Evolutionary conservation across 1,140 invertebrate species (phyloP).

Genomic region (Vanessa atalanta): DNA sequence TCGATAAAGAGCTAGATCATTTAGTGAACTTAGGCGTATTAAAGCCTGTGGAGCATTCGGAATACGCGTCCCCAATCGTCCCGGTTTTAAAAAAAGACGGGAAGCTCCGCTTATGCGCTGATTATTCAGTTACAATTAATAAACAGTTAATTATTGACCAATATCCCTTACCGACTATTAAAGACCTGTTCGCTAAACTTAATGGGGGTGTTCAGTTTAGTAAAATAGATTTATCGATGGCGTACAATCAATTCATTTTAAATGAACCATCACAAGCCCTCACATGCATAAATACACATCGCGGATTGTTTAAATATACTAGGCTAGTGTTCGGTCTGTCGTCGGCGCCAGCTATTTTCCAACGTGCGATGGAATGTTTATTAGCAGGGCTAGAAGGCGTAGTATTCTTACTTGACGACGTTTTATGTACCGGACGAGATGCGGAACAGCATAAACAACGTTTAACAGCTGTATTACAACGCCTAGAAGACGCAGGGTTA

Average conservation of each 20-base stretch:
- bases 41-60: neutral
- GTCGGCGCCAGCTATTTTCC: conserved; percentile 51
- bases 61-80: neutral
- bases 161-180: neutral
- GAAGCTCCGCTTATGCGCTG: neutral
- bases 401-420: conserved; percentile 7
- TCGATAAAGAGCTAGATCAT: neutral
- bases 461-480: too few species aligned
- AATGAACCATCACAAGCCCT: conserved; percentile 50
- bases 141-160: neutral
- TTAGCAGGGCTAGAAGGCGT: conserved; percentile 45
- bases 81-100: neutral
- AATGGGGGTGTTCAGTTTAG: neutral
- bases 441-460: too few species aligned
- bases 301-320: conserved; percentile 53
- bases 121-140: neutral
- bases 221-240: neutral
- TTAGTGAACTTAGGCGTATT: neutral
- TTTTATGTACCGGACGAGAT: too few species aligned
- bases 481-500: too few species aligned
- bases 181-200: neutral
- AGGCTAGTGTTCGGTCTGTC: conserved; percentile 49
- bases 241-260: conserved; percentile 25
- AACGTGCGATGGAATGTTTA: conserved; percentile 49
- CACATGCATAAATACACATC: too few species aligned